A percentile compares a stretch with the other conserved stretches of the same genome.
These are phyloP conservation scores for Crambe crambe DNA, from an alignment of 37 sponge, comb jelly and placozoan genomes.

Conservation along the genomic window DNA sequence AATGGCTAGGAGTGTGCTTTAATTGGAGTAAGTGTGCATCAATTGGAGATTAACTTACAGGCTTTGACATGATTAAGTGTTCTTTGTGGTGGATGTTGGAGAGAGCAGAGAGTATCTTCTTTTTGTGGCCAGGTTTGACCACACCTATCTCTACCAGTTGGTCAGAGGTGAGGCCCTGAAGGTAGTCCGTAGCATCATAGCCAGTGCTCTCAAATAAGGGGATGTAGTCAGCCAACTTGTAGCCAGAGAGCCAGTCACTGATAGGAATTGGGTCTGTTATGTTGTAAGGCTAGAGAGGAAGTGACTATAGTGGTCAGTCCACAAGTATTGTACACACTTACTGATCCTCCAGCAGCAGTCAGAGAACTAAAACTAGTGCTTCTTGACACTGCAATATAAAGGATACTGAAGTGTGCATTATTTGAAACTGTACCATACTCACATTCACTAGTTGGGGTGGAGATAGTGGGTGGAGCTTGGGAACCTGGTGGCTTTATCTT, in stretches of 20 bases:
- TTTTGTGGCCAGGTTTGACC: slow-evolving; percentile 83
- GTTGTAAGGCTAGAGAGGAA: slow-evolving; percentile 13
- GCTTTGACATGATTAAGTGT: slow-evolving; percentile 47
- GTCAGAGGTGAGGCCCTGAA: slow-evolving; percentile 61
- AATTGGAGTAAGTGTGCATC: not conserved
- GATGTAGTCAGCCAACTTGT: slow-evolving; percentile 77
- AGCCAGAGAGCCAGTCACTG: slow-evolving; percentile 62
- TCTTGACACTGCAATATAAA: slow-evolving; percentile 39
- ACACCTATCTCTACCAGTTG: slow-evolving; percentile 86
- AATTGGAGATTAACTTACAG: slow-evolving; percentile 47
- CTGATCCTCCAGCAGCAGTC: slow-evolving; percentile 18
- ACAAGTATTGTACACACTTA: slow-evolving; percentile 9
- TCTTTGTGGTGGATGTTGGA: slow-evolving; percentile 46
- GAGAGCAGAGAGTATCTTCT: slow-evolving; percentile 76
- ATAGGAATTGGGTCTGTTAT: slow-evolving; percentile 58
- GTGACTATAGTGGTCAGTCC: not conserved
- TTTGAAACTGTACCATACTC: no score
- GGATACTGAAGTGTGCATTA: no score
- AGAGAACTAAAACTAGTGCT: slow-evolving; percentile 59
- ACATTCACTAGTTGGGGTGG: slow-evolving; percentile 9
- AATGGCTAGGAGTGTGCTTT: not conserved
- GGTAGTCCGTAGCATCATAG: slow-evolving; percentile 74
- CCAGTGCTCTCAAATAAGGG: slow-evolving; percentile 57
- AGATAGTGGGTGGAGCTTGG: slow-evolving; percentile 17
- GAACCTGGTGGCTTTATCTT: not conserved